These are phyloP conservation scores for Tipula confusa DNA, from an alignment of 2,888 invertebrate genomes.

Conservation along the genomic window DNA sequence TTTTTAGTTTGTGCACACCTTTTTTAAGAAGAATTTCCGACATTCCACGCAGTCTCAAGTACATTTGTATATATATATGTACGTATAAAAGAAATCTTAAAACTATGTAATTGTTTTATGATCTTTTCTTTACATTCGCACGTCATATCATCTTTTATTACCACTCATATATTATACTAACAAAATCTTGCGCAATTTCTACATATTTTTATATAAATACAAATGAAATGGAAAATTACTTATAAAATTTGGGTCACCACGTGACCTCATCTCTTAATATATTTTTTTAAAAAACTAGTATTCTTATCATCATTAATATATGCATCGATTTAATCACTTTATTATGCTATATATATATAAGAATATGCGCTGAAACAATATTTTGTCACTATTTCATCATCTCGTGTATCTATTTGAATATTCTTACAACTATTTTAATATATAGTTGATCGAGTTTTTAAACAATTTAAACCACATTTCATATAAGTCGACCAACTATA, in stretches of 20 bases:
- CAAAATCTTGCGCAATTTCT: background rate
- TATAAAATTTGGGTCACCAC: background rate
- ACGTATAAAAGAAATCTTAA: background rate
- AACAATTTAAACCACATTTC: too few species aligned
- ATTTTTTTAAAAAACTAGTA: background rate
- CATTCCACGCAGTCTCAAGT: background rate
- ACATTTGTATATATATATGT: background rate
- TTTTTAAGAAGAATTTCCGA: background rate
- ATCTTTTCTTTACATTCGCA: background rate
- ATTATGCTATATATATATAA: background rate
- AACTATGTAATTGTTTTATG: background rate
- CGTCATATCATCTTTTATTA: background rate
- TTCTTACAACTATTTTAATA: too few species aligned
- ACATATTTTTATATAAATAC: background rate
- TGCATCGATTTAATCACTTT: background rate
- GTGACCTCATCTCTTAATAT: background rate
- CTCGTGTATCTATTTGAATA: too few species aligned
- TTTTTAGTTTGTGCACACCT: too few species aligned
- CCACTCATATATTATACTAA: background rate
- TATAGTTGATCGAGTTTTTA: too few species aligned
- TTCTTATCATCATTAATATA: background rate
- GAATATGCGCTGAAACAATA: too few species aligned
- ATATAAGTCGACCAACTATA: too few species aligned
- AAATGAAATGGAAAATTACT: background rate
- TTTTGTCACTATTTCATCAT: too few species aligned